Percentiles rank a stretch among this genome's conserved stretches.
These are phyloP conservation scores for Athalia rosae DNA, from an alignment of 2,888 invertebrate species.

Conservation along the genomic window DNA sequence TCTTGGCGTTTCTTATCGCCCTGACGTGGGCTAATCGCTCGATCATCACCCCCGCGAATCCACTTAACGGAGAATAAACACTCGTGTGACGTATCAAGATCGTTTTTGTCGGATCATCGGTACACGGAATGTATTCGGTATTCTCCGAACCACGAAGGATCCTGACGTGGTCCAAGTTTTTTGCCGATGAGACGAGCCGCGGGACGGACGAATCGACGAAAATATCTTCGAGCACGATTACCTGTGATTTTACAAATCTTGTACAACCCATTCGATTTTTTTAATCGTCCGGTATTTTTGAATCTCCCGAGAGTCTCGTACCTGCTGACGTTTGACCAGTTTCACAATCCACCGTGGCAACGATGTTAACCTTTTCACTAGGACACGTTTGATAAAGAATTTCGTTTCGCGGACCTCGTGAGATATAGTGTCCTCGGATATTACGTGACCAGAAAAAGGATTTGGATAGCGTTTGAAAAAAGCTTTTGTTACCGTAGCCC, in stretches of 20 bases:
- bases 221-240: no score
- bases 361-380: constrained; percentile 1
- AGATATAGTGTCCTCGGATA: constrained; percentile 8
- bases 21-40: constrained; percentile 43
- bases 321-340: not conserved
- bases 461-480: constrained; percentile 35
- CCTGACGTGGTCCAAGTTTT: no score
- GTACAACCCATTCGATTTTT: no score
- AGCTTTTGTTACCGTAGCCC: constrained; percentile 8
- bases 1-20: constrained; percentile 46
- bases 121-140: no score
- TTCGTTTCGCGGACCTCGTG: not conserved
- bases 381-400: constrained; percentile 15
- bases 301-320: no score
- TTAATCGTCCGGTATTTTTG: no score
- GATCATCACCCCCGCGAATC: not conserved
- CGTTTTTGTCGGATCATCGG: no score
- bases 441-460: constrained; percentile 25
- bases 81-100: not conserved
- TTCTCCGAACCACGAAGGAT: no score
- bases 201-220: no score
- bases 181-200: no score
- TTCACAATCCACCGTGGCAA: not conserved
- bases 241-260: no score
- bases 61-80: not conserved